Percentiles rank a stretch among this genome's conserved stretches.
Conservation (phyloP, 2,113 vertebrate species). For the Calyptomena viridis region DNA sequence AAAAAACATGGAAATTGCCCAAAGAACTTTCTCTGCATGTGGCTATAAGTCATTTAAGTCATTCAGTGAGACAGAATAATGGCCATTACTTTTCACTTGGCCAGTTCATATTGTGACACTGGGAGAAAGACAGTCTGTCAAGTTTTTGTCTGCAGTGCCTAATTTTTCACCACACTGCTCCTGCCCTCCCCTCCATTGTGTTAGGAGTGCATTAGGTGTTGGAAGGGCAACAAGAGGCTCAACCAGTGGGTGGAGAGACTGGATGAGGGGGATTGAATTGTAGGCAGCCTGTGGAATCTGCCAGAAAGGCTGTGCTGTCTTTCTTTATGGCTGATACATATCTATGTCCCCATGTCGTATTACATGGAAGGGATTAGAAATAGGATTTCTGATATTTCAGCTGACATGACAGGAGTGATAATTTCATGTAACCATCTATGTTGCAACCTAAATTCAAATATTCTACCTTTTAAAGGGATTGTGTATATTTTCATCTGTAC, state of each 20-base stretch:
- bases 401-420: conserved; percentile 24
- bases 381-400: conserved; percentile 48
- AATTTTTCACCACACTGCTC: conserved; percentile 46
- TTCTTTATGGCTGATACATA: not conserved
- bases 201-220: conserved; percentile 62
- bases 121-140: conserved; percentile 53
- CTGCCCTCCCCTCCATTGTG: conserved; percentile 60
- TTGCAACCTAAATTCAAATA: conserved; percentile 32
- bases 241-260: conserved; percentile 18
- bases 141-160: conserved; percentile 62
- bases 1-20: conserved; percentile 9
- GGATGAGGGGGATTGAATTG: not conserved
- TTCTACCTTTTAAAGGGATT: not conserved
- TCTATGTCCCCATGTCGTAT: not conserved
- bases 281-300: not conserved
- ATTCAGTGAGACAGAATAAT: conserved; percentile 60
- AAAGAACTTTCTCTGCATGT: conserved; percentile 51
- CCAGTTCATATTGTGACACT: conserved; percentile 67
- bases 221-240: conserved; percentile 56
- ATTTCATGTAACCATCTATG: conserved; percentile 13
- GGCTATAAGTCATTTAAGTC: conserved; percentile 58
- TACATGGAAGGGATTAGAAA: conserved; percentile 50
- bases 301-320: conserved; percentile 7
- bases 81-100: conserved; percentile 68
- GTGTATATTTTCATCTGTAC: not conserved